Base-by-base conservation (phyloP, 1,140 invertebrate species). In the Lanistes nyassanus region DNA sequence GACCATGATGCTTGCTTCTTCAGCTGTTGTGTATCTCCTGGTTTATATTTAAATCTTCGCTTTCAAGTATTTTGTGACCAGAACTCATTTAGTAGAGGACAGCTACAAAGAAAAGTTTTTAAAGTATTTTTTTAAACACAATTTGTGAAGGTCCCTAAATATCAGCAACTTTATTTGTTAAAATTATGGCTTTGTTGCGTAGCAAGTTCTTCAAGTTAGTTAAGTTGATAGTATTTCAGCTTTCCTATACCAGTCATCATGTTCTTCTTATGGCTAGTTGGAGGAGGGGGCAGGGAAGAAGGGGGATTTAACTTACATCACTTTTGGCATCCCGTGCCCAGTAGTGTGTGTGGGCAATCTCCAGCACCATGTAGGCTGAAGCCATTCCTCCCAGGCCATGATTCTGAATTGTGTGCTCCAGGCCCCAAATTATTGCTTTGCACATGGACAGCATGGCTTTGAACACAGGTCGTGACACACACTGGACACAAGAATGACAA, bases 341-440 rank as follows among this genome's bases (percentile, higher is more conserved):
- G 87, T 96, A 99, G 89, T 99, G 98, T 0, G 98, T 99, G 89
- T 99, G 97, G 3, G 97, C 96, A 85, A 99, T 97, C 91, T 99
- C 98, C 78, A 99, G 93, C 64, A 99, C 91, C 89, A 98, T 97
- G 88, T 97, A 98, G 21, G 97, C 95, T 4, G 96, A 98, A 0
- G 98, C 98, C 94, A 99, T 97, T 34, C 98, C 98, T 70, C 97
- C 97, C 0, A 97, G 91, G 0, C 97, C 97, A 84, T 96, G 96
- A 91, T 98, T 98, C 29, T 93, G 92, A 86, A 95, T 99, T 2
- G 96, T 98, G 76, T 94, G 93, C 86, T 98, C 97, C 72, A 99
- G 90, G 16, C 98, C 98, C 83, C 93, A 93, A 31, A 96, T 93
- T 36, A 98, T 93, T 16, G 96, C 94, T 89, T 95, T 94, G 51